Evolutionary conservation across 1,140 invertebrate species (phyloP).

Genomic region (Oreohelix idahoensis): DNA sequence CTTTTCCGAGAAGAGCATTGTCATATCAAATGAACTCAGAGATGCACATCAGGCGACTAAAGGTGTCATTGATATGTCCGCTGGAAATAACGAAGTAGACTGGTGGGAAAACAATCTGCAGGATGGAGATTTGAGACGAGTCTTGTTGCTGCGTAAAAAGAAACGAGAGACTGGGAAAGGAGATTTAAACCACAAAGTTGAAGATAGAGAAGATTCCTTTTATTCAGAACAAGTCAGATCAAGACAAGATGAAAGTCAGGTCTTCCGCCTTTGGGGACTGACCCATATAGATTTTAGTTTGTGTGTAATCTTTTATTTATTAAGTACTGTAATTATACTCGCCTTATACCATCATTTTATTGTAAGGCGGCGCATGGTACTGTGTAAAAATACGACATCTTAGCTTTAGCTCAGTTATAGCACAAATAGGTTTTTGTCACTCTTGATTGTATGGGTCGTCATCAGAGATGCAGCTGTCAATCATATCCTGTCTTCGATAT

Average conservation of each 20-base stretch:
- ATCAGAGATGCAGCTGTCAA: too few relatives aligned
- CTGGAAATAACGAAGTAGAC: constrained; percentile 49
- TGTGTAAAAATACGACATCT: constrained; percentile 19
- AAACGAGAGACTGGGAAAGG: not conserved
- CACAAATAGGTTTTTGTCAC: too few relatives aligned
- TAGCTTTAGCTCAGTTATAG: not conserved
- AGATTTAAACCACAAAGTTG: constrained; percentile 29
- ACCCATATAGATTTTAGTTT: constrained; percentile 80
- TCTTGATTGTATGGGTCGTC: too few relatives aligned
- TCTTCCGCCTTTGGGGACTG: constrained; percentile 52
- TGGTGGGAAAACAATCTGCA: constrained; percentile 65
- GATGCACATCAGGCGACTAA: not conserved
- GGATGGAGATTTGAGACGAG: constrained; percentile 57
- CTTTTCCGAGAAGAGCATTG: constrained; percentile 75
- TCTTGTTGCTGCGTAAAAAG: constrained; percentile 47
- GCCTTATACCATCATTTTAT: constrained; percentile 80
- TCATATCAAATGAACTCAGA: not conserved
- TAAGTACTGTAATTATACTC: constrained; percentile 81
- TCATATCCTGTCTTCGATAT: too few relatives aligned
- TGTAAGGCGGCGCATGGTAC: constrained; percentile 45
- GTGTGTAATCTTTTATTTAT: constrained; percentile 82
- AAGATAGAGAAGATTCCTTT: not conserved
- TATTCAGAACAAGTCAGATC: not conserved
- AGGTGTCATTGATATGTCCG: not conserved
- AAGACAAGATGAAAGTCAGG: constrained; percentile 13